Base-by-base conservation (phyloP, 2,888 invertebrate species). In the Barypeithes pellucidus region DNA sequence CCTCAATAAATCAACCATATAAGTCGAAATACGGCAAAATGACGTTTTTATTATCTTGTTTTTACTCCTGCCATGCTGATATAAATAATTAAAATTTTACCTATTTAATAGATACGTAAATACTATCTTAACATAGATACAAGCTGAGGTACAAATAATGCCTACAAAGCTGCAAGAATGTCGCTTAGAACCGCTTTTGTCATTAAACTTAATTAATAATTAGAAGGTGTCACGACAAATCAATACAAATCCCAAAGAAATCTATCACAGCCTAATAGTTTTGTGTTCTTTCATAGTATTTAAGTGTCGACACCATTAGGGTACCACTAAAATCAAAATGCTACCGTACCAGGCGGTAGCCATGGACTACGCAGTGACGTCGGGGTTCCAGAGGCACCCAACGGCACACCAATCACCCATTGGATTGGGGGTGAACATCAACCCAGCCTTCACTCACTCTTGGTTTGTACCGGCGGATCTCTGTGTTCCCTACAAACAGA, bases 401-500 rank as follows among this genome's bases (percentile, higher is more conserved):
- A 29, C 66, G 50, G 60, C 70, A 22, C 75, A 71, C 50, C 75
- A 75, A 36, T 43, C 85, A 67, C 84, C 85, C 73, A 83, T 86
- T 74, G 88, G 85, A 82, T 86, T 86, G 84, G 86, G 86, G 79
- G 85, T 89, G 88, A 91, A 88, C 89, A 90, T 86, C 90, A 91
- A 86, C 78, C 92, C 95, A 84, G 93, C 93, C 84, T 96, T 95
- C 91, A 94, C 95, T 86, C 95, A 96, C 91, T 95, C 95, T 89
- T 96, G 96, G 96, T 94, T 95, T 92, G 95, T 95, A 88, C 93
- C 94, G 89, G 94, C 94, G 93, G 95, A 95, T 90, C 92, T 95
- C 89, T 95, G 95, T 92, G 92, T 94, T 91, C 94, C 94, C 89
- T 92, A 91, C 89, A 92, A 92, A 89, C 92, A 92, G 90, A 85